Conservation (phyloP, 2,797 vertebrate species). For the Mionectes olivaceus region DNA sequence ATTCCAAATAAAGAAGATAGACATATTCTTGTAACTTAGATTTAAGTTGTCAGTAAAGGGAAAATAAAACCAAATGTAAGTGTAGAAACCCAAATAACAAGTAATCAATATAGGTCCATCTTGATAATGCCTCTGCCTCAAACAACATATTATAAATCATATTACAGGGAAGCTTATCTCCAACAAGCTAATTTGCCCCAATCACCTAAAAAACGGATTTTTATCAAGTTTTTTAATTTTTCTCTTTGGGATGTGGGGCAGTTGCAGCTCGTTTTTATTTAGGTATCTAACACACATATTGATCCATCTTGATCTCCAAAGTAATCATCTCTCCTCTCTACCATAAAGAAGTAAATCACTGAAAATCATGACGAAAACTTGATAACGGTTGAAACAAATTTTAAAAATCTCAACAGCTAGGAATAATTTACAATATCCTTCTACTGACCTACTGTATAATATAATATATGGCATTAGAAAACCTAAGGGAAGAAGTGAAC, state of each 20-base stretch:
- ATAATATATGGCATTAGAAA: background rate
- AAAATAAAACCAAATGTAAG: background rate
- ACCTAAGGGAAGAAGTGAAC: background rate
- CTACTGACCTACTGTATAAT: background rate
- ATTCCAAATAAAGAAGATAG: background rate
- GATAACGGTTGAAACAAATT: background rate
- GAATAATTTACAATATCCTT: background rate
- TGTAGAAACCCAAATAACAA: background rate
- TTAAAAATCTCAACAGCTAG: rapidly evolving
- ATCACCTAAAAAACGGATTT: background rate
- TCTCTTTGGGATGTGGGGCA: background rate
- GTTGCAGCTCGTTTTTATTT: background rate
- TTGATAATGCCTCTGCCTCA: background rate
- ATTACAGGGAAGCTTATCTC: background rate
- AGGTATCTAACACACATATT: background rate
- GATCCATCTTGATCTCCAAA: background rate
- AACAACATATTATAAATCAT: background rate
- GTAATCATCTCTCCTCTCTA: background rate
- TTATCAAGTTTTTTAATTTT: background rate
- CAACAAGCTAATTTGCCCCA: background rate
- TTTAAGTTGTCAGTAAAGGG: background rate
- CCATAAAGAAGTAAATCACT: background rate
- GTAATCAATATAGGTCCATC: rapidly evolving
- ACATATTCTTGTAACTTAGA: background rate
- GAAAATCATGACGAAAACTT: background rate